Percentiles rank a stretch among this genome's conserved stretches.
phyloP scores from a whole-genome alignment of 2,797 vertebrate species.

The Thunnus albacares region DNA sequence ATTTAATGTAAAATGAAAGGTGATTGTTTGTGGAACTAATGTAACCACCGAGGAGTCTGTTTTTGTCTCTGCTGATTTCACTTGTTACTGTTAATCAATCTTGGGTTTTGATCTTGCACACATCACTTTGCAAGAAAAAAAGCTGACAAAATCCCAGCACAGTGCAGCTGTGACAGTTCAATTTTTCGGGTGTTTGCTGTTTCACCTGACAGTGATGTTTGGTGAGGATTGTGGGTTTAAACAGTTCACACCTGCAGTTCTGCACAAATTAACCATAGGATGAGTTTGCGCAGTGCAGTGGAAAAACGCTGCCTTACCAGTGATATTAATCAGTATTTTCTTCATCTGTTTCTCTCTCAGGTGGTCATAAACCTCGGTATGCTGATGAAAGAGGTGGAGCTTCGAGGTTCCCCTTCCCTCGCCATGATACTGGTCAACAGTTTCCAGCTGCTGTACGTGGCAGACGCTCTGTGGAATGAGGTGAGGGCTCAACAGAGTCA shows the following conservation, averaged over 20 bases:
- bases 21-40: background rate
- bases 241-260: background rate
- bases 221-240: too few species aligned
- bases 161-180: too few species aligned
- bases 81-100: too few species aligned
- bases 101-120: background rate
- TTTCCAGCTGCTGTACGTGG: slow-evolving; percentile 93
- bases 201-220: background rate
- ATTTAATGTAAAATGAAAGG: background rate
- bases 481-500: slow-evolving; percentile 72
- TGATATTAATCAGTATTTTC: background rate
- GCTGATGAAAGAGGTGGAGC: slow-evolving; percentile 91
- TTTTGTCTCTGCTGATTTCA: too few species aligned
- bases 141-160: too few species aligned
- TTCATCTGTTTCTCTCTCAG: slow-evolving; percentile 72
- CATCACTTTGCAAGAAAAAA: background rate
- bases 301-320: background rate
- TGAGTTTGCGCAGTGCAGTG: background rate
- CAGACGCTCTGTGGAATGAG: slow-evolving; percentile 93
- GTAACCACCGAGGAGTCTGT: background rate
- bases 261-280: background rate
- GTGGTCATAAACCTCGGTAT: slow-evolving; percentile 91
- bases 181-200: background rate
- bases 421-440: slow-evolving; percentile 91
- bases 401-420: slow-evolving; percentile 88